A percentile compares a stretch with the other conserved stretches of the same genome.
These are phyloP conservation scores for Maccullochella peelii DNA, from an alignment of 2,113 vertebrate species.

Conservation along the genomic window DNA sequence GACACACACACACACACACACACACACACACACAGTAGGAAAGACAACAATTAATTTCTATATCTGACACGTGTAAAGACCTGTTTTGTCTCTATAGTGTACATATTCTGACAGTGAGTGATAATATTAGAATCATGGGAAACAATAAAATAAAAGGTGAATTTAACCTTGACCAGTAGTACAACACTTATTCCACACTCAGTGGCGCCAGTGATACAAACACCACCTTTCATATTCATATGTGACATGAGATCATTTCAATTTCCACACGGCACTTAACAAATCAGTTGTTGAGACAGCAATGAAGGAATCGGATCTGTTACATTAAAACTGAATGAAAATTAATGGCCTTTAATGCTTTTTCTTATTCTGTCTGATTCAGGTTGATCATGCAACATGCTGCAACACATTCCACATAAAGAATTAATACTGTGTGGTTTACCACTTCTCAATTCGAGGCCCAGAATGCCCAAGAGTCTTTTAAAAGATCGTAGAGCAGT, in stretches of 20 bases:
- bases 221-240: conserved; percentile 7
- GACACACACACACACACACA: conserved; percentile 35
- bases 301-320: conserved; percentile 39
- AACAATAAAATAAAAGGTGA: conserved; percentile 61
- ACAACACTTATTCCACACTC: conserved; percentile 37
- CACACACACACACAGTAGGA: conserved; percentile 23
- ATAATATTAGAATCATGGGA: conserved; percentile 48
- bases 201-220: conserved; percentile 20
- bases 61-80: conserved; percentile 62
- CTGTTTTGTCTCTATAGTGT: conserved; percentile 65
- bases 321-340: conserved; percentile 53
- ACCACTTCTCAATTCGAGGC: neutral
- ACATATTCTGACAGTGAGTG: conserved; percentile 67
- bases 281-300: conserved; percentile 33
- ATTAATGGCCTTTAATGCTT: conserved; percentile 38
- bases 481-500: neutral
- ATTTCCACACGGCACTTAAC: conserved; percentile 14
- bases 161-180: conserved; percentile 54
- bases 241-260: neutral
- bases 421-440: conserved; percentile 30
- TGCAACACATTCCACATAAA: conserved; percentile 45
- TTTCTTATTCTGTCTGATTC: conserved; percentile 38
- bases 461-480: neutral
- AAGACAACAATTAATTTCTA: conserved; percentile 50
- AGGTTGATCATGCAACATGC: conserved; percentile 33